Evolutionary conservation across 1,140 invertebrate genomes (phyloP), one percentile per base, ranked within the genome.

Genomic region (Meteorus sp.): DNA sequence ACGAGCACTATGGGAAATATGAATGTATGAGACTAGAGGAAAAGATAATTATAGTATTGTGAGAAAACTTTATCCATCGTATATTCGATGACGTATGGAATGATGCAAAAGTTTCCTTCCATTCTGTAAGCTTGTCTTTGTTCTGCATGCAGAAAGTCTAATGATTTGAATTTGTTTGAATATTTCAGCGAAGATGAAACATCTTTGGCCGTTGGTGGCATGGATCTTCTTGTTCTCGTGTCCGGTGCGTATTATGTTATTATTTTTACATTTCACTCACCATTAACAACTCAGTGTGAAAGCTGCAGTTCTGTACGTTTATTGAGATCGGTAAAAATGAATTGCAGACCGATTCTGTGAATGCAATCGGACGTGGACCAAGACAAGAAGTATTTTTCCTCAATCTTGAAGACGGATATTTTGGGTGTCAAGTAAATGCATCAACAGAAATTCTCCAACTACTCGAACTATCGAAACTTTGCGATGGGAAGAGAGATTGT

Each of bases 401-500:
- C 76, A 95, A 96, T 82, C 85, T 96, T 78, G 94, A 97, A 85
- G 93, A 96, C 83, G 94, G 94, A 68, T 96, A 94, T 81, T 97
- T 97, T 82, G 94, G 93, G 63, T 97, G 94, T 82, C 94, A 97
- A 86, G 92, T 96, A 59, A 97, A 97, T 83, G 92, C 93, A 81
- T 95, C 93, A 54, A 92, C 89, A 67, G 93, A 96, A 80, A 89
- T 97, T 70, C 84, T 97, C 73, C 93, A 97, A 84, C 84, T 97
- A 68, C 94, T 94, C 83, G 92, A 96, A 85, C 82, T 97, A 70
- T 95, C 93, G 51, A 94, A 92, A 84, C 85, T 97, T 68, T 97
- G 94, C 82, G 93, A 97, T 82, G 90, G 91, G 63, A 83, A 85
- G 62, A 86, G 88, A 62, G 92, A 97, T 74, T 97, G 94, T 81